Percentiles rank a stretch among this genome's conserved stretches.
phyloP scores from a whole-genome alignment of 2,888 invertebrate genomes.

The Cosmia trapezina region DNA sequence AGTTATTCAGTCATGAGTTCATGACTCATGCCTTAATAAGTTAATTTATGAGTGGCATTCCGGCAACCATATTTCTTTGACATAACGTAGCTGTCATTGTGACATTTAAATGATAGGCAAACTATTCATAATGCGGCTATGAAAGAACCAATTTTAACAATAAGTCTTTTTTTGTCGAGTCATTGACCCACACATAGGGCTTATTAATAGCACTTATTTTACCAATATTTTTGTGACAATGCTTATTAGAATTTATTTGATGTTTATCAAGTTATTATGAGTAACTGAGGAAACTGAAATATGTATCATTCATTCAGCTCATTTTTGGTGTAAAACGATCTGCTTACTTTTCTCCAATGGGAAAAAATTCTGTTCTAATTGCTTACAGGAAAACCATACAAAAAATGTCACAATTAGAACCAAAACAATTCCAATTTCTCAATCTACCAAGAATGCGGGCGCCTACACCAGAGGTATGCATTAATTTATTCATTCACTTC shows the following conservation, averaged over 20 bases:
- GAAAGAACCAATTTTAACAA: slow-evolving; percentile 44
- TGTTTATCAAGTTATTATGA: background rate
- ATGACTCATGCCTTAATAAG: background rate
- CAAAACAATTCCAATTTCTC: slow-evolving; percentile 40
- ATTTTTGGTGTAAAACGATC: no score
- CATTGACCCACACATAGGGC: slow-evolving; percentile 4
- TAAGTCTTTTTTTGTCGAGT: slow-evolving; percentile 25
- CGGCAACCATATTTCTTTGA: slow-evolving; percentile 12
- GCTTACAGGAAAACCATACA: background rate
- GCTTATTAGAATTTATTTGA: background rate
- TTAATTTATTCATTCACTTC: slow-evolving; percentile 51
- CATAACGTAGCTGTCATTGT: slow-evolving; percentile 21
- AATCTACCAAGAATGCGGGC: slow-evolving; percentile 45
- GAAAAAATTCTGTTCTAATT: background rate
- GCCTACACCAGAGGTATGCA: slow-evolving; percentile 14
- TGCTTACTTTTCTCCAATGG: background rate
- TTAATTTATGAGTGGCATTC: slow-evolving; percentile 5
- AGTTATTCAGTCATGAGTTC: background rate
- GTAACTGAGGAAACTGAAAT: no score
- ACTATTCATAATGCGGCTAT: slow-evolving; percentile 31
- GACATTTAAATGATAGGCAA: slow-evolving; percentile 55
- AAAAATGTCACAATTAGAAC: slow-evolving; percentile 11
- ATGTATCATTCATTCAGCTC: no score
- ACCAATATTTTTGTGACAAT: background rate
- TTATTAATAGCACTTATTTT: slow-evolving; percentile 10